A percentile compares a stretch with the other conserved stretches of the same genome.
These are phyloP conservation scores for Drosophila arawakana DNA, from an alignment of 1,140 invertebrate genomes.

Conservation along the genomic window DNA sequence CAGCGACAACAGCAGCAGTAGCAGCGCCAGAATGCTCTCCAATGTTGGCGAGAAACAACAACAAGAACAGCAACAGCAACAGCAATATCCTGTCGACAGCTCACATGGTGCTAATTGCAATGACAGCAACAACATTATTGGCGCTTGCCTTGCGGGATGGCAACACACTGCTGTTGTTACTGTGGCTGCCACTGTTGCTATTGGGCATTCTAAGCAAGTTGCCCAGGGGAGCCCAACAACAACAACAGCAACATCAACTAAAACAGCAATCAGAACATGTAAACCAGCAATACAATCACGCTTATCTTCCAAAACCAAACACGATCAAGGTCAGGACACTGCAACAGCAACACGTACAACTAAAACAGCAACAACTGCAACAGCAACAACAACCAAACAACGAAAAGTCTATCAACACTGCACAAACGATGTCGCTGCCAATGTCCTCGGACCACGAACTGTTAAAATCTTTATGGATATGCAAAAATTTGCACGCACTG, in stretches of 20 bases:
- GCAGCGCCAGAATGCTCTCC: constrained; percentile 5
- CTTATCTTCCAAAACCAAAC: constrained; percentile 76
- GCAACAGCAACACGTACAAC: constrained; percentile 47
- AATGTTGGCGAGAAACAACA: constrained; percentile 5
- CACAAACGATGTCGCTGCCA: constrained; percentile 45
- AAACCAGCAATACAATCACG: constrained; percentile 65
- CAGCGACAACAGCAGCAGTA: constrained; percentile 28
- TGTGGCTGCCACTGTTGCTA: constrained; percentile 53
- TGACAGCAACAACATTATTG: constrained; percentile 36
- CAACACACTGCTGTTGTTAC: constrained; percentile 42
- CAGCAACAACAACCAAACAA: constrained; percentile 54
- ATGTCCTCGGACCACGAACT: constrained; percentile 43
- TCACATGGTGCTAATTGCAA: constrained; percentile 45
- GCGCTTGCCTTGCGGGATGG: constrained; percentile 35
- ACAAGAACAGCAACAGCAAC: constrained; percentile 29
- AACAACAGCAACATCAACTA: constrained; percentile 20
- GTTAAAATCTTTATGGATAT: constrained; percentile 74
- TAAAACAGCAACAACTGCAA: constrained; percentile 36
- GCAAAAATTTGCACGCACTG: constrained; percentile 79
- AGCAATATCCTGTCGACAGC: constrained; percentile 59
- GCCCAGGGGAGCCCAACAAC: neutral
- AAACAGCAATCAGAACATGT: constrained; percentile 16
- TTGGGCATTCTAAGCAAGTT: constrained; percentile 53
- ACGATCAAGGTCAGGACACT: constrained; percentile 49
- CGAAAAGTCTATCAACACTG: constrained; percentile 56